Evolutionary conservation across 2,113 vertebrate genomes (phyloP).

Genomic region (Sarotherodon lohbergeri): DNA sequence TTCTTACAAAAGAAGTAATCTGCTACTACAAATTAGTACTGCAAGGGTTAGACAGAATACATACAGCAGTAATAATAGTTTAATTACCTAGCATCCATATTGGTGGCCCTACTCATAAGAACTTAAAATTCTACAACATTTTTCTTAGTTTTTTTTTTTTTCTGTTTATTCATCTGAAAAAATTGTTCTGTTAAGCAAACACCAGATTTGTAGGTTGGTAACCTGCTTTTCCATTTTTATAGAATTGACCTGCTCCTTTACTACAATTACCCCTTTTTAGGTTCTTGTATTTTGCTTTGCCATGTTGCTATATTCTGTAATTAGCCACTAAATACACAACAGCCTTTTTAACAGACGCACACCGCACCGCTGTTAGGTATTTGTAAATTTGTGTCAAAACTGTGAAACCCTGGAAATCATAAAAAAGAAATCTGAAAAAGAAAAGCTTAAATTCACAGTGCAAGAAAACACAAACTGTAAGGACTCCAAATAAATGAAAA

Average conservation of each 20-base stretch:
- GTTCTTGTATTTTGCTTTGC: background rate
- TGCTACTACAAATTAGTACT: constrained; percentile 5
- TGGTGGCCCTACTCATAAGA: background rate
- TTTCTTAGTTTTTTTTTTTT: background rate
- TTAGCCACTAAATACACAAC: background rate
- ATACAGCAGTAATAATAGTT: background rate
- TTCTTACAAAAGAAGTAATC: background rate
- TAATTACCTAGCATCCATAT: background rate
- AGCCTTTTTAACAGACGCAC: background rate
- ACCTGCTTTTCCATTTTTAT: background rate
- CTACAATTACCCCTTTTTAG: background rate
- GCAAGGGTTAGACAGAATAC: background rate
- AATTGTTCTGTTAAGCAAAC: background rate
- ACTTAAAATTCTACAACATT: background rate
- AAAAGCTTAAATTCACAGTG: background rate
- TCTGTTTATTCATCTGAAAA: background rate
- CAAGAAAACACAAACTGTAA: background rate
- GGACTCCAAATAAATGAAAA: background rate
- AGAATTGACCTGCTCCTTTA: background rate
- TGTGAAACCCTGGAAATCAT: background rate
- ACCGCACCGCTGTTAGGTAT: background rate
- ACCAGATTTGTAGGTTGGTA: background rate
- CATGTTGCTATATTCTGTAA: background rate
- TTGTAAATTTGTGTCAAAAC: background rate
- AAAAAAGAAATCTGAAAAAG: background rate